Evolutionary conservation across 1,140 invertebrate species (phyloP).

Genomic region (Atta cephalotes): DNA sequence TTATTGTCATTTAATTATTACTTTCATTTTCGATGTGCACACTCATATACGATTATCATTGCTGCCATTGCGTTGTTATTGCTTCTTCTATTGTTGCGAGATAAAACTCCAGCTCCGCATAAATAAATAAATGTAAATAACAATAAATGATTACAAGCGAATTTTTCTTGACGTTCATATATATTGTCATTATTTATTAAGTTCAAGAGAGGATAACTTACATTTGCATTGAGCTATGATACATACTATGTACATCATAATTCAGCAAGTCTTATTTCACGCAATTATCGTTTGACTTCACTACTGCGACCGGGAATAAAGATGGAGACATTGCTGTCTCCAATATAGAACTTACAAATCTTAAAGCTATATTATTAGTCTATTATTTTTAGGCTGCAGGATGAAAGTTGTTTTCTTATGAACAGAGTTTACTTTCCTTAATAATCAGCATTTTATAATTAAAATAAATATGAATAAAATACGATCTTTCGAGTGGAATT

Average conservation of each 20-base stretch:
- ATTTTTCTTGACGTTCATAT: constrained; percentile 70
- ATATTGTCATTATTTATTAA: constrained; percentile 85
- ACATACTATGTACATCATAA: constrained; percentile 81
- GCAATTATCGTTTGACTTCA: constrained; percentile 36
- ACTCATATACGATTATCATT: background rate
- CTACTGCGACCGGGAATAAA: constrained; percentile 55
- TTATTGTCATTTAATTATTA: background rate
- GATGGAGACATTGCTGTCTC: constrained; percentile 30
- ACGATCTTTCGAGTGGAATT: background rate
- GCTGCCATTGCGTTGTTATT: background rate
- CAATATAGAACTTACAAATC: constrained; percentile 66
- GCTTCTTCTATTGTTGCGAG: background rate
- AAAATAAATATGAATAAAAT: constrained; percentile 45
- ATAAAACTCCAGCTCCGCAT: background rate
- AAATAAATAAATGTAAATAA: constrained; percentile 21
- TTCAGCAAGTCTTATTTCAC: constrained; percentile 54
- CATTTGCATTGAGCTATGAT: constrained; percentile 80
- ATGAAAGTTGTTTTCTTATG: constrained; percentile 63
- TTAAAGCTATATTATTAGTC: constrained; percentile 70
- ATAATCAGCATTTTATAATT: background rate
- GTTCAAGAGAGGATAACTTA: constrained; percentile 82
- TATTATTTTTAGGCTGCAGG: constrained; percentile 69
- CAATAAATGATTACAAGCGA: background rate
- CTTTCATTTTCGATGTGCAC: background rate
- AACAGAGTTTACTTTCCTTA: constrained; percentile 5